Conservation (phyloP, 2,113 vertebrate species). For the Phaethornis superciliosus region DNA sequence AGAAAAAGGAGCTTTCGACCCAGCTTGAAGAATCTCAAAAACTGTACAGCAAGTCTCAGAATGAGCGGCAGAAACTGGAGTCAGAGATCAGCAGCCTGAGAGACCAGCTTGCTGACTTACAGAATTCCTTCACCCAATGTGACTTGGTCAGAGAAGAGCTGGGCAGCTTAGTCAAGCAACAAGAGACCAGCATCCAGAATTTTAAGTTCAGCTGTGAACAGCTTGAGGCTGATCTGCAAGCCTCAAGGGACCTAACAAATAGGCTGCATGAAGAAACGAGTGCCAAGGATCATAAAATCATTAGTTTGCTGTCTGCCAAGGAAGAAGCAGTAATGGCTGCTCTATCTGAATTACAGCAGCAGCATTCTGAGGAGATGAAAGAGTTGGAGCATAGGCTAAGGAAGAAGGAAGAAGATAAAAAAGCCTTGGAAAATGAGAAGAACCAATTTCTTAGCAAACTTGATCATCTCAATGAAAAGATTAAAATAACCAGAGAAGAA, state of each 20-base stretch:
- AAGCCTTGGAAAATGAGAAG: conserved; percentile 80
- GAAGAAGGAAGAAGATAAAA: conserved; percentile 63
- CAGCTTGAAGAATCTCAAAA: conserved; percentile 69
- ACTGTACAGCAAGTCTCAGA: conserved; percentile 64
- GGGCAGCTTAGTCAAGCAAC: conserved; percentile 73
- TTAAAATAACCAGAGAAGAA: conserved; percentile 81
- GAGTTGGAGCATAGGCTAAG: conserved; percentile 80
- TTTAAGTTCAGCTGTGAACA: conserved; percentile 85
- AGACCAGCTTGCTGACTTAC: conserved; percentile 75
- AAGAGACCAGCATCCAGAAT: conserved; percentile 82
- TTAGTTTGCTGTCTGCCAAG: conserved; percentile 85
- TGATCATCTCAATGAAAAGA: conserved; percentile 73
- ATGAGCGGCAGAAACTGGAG: conserved; percentile 73
- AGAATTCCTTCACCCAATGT: conserved; percentile 78
- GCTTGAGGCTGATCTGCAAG: conserved; percentile 86
- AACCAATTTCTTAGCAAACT: conserved; percentile 75
- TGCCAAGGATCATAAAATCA: conserved; percentile 87
- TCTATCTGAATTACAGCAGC: conserved; percentile 66
- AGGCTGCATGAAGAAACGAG: conserved; percentile 83
- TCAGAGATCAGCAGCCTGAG: conserved; percentile 76
- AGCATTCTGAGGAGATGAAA: conserved; percentile 85
- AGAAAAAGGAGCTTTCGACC: conserved; percentile 73
- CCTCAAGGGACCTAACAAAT: conserved; percentile 83
- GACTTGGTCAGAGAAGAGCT: conserved; percentile 75
- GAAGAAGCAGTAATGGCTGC: conserved; percentile 87